phyloP scores from a whole-genome alignment of 2,797 vertebrate genomes.

The Schizopygopsis malacanthus region DNA sequence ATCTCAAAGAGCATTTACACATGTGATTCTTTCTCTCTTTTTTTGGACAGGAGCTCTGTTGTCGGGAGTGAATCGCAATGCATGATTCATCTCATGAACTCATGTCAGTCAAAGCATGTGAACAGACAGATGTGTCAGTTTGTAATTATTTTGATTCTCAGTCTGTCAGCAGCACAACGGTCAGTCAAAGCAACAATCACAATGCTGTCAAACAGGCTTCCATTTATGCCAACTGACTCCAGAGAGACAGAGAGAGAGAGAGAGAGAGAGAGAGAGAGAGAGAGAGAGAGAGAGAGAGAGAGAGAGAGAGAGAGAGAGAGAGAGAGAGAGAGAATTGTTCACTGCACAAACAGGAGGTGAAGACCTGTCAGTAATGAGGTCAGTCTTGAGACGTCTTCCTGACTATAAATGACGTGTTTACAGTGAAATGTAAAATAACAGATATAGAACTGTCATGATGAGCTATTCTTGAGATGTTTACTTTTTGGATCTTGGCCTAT shows the following conservation, averaged over 20 bases:
- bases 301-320: not conserved
- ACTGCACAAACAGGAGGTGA: not conserved
- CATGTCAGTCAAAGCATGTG: not conserved
- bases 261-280: not conserved
- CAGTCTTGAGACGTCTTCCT: not conserved
- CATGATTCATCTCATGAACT: not conserved
- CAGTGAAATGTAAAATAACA: not conserved
- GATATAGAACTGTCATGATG: not conserved
- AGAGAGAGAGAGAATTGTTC: not conserved
- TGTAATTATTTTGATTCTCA: slow-evolving; percentile 33
- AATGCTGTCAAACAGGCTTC: slow-evolving; percentile 1
- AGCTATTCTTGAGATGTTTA: not conserved
- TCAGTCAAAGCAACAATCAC: slow-evolving; percentile 22
- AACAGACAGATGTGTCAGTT: slow-evolving; percentile 22
- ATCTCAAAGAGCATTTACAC: slow-evolving; percentile 34
- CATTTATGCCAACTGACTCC: not conserved
- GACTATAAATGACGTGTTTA: slow-evolving; percentile 11
- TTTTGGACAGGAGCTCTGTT: not conserved
- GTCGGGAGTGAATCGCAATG: not conserved
- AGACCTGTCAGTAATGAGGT: slow-evolving; percentile 12
- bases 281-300: not conserved
- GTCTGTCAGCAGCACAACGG: not conserved
- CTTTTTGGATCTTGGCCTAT: not conserved
- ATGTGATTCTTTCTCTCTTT: not conserved
- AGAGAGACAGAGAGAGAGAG: not conserved